These are phyloP conservation scores for Agrotis clavis DNA, from an alignment of 2,888 invertebrate genomes.

Conservation along the genomic window DNA sequence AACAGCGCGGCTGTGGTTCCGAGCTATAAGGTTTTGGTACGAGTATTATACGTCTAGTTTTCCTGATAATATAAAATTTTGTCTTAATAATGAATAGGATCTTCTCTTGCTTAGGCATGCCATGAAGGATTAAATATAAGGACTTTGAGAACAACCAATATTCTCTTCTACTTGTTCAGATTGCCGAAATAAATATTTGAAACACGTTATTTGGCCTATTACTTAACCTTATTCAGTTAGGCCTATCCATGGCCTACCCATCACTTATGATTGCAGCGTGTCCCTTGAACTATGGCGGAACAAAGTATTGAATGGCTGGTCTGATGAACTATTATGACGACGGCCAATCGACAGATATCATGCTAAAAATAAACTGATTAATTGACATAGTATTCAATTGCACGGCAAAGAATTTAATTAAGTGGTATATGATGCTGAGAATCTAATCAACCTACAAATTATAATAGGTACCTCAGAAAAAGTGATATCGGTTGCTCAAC, in stretches of 20 bases:
- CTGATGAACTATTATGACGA: slow-evolving; percentile 38
- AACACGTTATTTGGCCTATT: slow-evolving; percentile 16
- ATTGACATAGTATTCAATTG: slow-evolving; percentile 26
- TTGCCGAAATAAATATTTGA: slow-evolving; percentile 19
- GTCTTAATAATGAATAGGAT: no score
- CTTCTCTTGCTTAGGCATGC: no score
- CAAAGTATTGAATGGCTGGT: slow-evolving; percentile 24
- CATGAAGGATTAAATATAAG: no score
- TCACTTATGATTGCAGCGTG: slow-evolving; percentile 21
- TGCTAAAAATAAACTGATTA: slow-evolving; percentile 15
- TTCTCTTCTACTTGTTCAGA: background rate
- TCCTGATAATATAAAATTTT: no score
- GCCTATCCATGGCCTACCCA: slow-evolving; percentile 42
- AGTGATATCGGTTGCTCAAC: background rate
- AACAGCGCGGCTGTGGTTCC: no score
- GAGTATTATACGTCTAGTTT: no score
- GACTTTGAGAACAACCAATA: background rate
- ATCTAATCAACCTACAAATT: slow-evolving; percentile 1
- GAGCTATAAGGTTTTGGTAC: no score
- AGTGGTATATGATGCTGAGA: slow-evolving; percentile 3
- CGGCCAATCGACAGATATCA: background rate
- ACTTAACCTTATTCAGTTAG: slow-evolving; percentile 29
- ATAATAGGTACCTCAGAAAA: background rate
- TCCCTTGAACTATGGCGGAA: slow-evolving; percentile 39
- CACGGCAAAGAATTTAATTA: slow-evolving; percentile 17